phyloP scores from a whole-genome alignment of 1,140 invertebrate genomes.

The Dinoponera quadriceps region DNA sequence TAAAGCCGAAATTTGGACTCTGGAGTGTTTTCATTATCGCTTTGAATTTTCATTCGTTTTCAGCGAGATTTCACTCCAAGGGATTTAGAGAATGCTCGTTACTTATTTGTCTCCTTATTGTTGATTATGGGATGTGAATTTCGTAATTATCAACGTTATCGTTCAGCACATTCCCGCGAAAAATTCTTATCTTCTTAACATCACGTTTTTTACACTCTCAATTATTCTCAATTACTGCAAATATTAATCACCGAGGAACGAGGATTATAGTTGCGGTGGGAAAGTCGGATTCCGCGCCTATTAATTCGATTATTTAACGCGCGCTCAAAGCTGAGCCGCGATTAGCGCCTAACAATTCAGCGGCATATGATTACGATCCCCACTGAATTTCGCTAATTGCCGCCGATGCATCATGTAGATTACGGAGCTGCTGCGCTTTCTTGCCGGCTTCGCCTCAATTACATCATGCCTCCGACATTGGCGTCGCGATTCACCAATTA shows the following conservation, averaged over 20 bases:
- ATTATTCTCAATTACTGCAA: not conserved
- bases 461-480: not conserved
- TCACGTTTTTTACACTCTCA: too few relatives aligned
- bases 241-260: constrained; percentile 13
- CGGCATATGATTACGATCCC: constrained; percentile 10
- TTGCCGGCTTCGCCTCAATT: constrained; percentile 15
- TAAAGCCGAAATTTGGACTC: too few relatives aligned
- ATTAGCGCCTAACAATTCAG: constrained; percentile 42
- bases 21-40: too few relatives aligned
- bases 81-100: too few relatives aligned
- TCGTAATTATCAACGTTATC: not conserved
- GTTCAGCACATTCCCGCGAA: too few relatives aligned
- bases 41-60: too few relatives aligned
- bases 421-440: not conserved
- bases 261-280: constrained; percentile 6
- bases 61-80: too few relatives aligned
- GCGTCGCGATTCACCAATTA: constrained; percentile 8
- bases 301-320: constrained; percentile 17
- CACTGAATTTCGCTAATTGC: constrained; percentile 33
- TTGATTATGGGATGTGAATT: too few relatives aligned
- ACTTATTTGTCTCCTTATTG: too few relatives aligned
- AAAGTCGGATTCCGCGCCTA: not conserved
- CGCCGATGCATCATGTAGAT: constrained; percentile 19
- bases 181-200: too few relatives aligned
- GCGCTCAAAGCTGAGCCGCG: not conserved